Evolutionary conservation across 1,140 invertebrate species (phyloP).

Genomic region (Zaprionus camerounensis): DNA sequence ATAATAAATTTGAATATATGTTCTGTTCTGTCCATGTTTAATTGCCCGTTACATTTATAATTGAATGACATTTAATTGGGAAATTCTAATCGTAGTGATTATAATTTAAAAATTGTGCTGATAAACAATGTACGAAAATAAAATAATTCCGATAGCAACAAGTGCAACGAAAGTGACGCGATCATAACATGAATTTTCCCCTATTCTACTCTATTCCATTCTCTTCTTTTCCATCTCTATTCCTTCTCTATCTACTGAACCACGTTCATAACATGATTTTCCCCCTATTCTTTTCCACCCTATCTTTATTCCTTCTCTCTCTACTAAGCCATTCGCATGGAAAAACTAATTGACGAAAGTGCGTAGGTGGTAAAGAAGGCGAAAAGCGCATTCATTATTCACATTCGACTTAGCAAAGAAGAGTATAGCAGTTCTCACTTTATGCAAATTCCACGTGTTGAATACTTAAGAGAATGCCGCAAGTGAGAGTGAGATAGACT

Average conservation of each 20-base stretch:
- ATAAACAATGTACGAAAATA: neutral
- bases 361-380: neutral
- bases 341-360: constrained; percentile 15
- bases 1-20: no score
- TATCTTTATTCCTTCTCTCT: neutral
- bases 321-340: constrained; percentile 4
- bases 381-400: constrained; percentile 33
- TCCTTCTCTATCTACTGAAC: neutral
- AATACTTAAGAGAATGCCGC: constrained; percentile 26
- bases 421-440: constrained; percentile 29
- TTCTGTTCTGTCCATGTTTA: neutral
- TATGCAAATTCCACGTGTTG: constrained; percentile 79
- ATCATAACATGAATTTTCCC: neutral
- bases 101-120: neutral
- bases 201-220: no score
- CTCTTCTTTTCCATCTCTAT: neutral
- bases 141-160: neutral
- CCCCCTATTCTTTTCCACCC: no score
- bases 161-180: neutral
- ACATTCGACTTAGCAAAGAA: constrained; percentile 52
- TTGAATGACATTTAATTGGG: neutral
- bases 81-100: neutral
- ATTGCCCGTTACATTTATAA: neutral
- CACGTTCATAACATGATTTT: no score
- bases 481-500: constrained; percentile 4